phyloP scores from a whole-genome alignment of 2,888 invertebrate genomes.

The Cerastis leucographa region DNA sequence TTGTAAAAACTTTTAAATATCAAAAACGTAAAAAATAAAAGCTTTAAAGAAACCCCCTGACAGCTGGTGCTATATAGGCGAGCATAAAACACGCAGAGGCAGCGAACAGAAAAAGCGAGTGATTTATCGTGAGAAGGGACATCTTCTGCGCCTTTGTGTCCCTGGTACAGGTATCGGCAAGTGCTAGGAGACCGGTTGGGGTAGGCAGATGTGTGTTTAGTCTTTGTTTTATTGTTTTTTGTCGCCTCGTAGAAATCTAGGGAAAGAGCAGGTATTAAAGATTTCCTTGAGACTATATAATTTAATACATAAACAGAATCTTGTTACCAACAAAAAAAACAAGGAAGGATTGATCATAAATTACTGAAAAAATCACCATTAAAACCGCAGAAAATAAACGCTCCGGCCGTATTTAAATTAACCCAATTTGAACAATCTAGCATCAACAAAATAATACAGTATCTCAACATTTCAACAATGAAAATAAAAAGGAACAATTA shows the following conservation, averaged over 20 bases:
- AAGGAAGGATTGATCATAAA: conserved; percentile 13
- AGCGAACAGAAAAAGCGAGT: conserved; percentile 80
- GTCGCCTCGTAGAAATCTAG: not conserved
- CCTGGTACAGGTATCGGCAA: conserved; percentile 76
- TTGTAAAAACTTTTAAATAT: conserved; percentile 24
- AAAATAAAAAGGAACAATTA: conserved; percentile 63
- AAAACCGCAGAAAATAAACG: conserved; percentile 22
- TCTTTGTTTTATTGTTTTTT: conserved; percentile 19
- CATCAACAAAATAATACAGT: conserved; percentile 55
- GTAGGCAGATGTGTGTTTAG: conserved; percentile 44
- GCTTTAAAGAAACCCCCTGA: conserved; percentile 67
- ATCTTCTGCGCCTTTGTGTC: conserved; percentile 80
- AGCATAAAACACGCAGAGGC: conserved; percentile 84
- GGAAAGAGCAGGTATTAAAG: not conserved
- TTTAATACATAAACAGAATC: not conserved
- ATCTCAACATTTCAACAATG: conserved; percentile 60
- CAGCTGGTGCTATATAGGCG: conserved; percentile 74
- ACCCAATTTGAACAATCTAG: conserved; percentile 52
- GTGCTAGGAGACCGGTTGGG: conserved; percentile 59
- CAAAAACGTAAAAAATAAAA: conserved; percentile 22
- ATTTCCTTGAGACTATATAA: not conserved
- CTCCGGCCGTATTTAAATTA: conserved; percentile 40
- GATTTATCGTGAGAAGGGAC: conserved; percentile 88
- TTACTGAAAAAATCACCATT: conserved; percentile 22
- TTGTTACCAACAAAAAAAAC: not conserved